Percentiles rank a stretch among this genome's conserved stretches.
phyloP scores from a whole-genome alignment of 2,888 invertebrate genomes.

The Oscheius sp. region DNA sequence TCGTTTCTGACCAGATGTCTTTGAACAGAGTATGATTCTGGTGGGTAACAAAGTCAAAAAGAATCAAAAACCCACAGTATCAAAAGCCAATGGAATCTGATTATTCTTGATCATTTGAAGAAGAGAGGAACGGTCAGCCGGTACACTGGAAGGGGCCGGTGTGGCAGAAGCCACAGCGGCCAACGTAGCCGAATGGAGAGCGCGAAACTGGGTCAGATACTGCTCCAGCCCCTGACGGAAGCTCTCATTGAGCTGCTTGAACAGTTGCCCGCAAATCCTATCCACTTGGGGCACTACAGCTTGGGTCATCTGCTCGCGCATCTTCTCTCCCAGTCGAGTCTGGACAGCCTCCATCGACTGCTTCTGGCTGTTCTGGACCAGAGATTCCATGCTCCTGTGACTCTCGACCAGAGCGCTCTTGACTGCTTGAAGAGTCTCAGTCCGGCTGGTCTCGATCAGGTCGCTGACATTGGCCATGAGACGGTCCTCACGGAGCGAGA shows the following conservation, averaged over 20 bases:
- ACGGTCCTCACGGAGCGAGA: constrained; percentile 58
- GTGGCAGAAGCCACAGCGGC: constrained; percentile 54
- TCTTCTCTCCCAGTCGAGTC: constrained; percentile 36
- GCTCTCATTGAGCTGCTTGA: constrained; percentile 87
- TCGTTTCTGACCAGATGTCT: too few relatives aligned
- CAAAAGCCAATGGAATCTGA: constrained; percentile 73
- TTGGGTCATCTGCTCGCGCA: constrained; percentile 35
- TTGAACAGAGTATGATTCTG: too few relatives aligned
- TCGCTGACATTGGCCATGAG: constrained; percentile 52
- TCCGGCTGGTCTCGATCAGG: constrained; percentile 38
- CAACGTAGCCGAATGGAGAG: constrained; percentile 72
- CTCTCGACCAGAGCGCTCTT: constrained; percentile 42
- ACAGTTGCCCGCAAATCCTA: constrained; percentile 78
- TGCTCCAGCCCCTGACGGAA: constrained; percentile 86
- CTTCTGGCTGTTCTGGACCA: constrained; percentile 40
- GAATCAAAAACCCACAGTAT: constrained; percentile 65
- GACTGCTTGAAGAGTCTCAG: constrained; percentile 41
- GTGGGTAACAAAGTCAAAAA: background rate
- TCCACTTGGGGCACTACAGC: constrained; percentile 62
- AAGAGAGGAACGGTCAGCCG: constrained; percentile 37
- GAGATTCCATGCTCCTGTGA: constrained; percentile 33
- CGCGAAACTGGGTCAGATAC: constrained; percentile 32
- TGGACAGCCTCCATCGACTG: constrained; percentile 33
- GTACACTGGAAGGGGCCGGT: constrained; percentile 27
- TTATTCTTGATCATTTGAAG: constrained; percentile 68